Conservation (phyloP, 2,888 invertebrate genomes). For the Pristionchus mayeri region DNA sequence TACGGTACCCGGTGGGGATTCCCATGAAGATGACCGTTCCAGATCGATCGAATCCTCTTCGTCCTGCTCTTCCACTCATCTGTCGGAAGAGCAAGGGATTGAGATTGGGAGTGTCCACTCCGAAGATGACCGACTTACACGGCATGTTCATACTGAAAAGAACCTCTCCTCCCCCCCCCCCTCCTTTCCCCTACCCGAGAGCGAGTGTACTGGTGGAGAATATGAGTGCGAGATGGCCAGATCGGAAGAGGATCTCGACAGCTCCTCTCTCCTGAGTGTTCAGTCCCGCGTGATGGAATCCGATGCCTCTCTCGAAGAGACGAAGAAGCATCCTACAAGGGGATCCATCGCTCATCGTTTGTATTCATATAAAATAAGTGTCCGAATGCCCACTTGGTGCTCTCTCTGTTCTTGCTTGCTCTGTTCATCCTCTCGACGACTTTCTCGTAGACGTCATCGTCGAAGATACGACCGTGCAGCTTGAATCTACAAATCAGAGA, state of each 20-base stretch:
- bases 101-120: constrained; percentile 71
- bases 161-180: neutral
- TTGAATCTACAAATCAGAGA: constrained; percentile 62
- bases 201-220: constrained; percentile 75
- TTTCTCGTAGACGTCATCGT: constrained; percentile 70
- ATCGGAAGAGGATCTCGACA: constrained; percentile 74
- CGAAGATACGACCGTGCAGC: constrained; percentile 63
- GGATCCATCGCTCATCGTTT: neutral
- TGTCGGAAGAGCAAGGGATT: constrained; percentile 75
- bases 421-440: constrained; percentile 65
- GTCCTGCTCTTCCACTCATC: constrained; percentile 75
- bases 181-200: constrained; percentile 63
- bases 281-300: constrained; percentile 74
- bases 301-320: constrained; percentile 74
- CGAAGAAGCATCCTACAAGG: constrained; percentile 62
- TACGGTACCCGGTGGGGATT: constrained; percentile 68
- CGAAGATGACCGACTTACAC: constrained; percentile 75
- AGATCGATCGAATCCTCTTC: constrained; percentile 75
- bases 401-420: constrained; percentile 58
- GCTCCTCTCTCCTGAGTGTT: constrained; percentile 70
- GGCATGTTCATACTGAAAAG: constrained; percentile 75
- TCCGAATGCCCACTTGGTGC: constrained; percentile 53
- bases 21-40: constrained; percentile 75
- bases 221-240: constrained; percentile 71
- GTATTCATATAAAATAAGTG: too few species aligned